Base-by-base conservation (phyloP, 2,888 invertebrate genomes). In the Leptinotarsa peninsularis region DNA sequence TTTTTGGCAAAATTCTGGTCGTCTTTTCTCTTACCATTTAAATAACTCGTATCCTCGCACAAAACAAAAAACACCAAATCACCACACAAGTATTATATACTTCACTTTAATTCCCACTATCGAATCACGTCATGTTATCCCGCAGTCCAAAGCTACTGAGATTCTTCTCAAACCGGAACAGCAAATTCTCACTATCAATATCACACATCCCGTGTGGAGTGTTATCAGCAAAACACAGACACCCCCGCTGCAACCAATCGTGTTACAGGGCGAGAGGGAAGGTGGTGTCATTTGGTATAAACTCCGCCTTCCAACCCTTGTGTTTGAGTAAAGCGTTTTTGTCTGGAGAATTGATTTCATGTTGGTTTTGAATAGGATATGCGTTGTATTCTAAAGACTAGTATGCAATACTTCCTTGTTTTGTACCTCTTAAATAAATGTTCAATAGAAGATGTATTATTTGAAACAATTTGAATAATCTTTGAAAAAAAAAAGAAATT, bases 141-240 rank as follows among this genome's bases (percentile, higher is more conserved):
- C 27, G 14, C 33, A 15, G 15, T 17, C 15, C 56, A 60, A 21
- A 33, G 23, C 43, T 33, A 58, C 69, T 49, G 58, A 70, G 58
- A 70, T 60, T 70, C 5, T 17, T 14, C 17, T 14, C 43, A 33
- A 81, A 81, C 81, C 81, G 78, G 82, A 83, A 80, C 81, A 81
- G 81, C 80, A 82, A 81, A 80, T 80, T 79, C 68, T 49, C 72
- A 74, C 78, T 84, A 83, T 83, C 83, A 81, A 81, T 82, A 79
- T 81, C 82, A 81, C 81, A 83, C 82, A 84, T 83, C 82, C 84
- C 80, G 80, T 82, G 74, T 73, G 73, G 71, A 74, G 73, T 73
- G 80, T 84, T 84, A 84, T 84, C 84, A 82, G 78, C 73, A 75
- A 21, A 67, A 76, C 75, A 73, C 83, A 83, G 83, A 77, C 84